Conservation (phyloP, 2,113 vertebrate species). For the Caracal caracal region DNA sequence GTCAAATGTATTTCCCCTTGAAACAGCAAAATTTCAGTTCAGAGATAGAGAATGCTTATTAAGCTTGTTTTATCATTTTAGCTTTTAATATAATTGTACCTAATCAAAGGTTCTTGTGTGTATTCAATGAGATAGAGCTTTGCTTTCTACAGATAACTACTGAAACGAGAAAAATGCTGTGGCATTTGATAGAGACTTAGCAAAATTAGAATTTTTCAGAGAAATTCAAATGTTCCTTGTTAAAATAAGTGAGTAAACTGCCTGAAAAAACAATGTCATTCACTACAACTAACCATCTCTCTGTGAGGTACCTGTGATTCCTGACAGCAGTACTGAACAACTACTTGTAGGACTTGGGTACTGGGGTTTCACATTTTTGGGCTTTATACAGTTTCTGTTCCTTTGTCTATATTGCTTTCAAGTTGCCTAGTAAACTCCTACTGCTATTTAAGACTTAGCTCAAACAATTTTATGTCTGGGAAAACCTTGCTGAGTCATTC, state of each 20-base stretch:
- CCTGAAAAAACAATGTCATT: neutral
- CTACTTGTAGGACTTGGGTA: neutral
- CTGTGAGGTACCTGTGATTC: neutral
- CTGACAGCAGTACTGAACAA: neutral
- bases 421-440: neutral
- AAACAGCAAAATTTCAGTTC: neutral
- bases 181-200: neutral
- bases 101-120: conserved; percentile 2
- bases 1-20: neutral
- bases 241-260: conserved; percentile 28
- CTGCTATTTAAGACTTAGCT: neutral
- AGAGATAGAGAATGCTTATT: neutral
- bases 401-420: neutral
- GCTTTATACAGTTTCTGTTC: neutral
- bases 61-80: neutral
- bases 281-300: neutral
- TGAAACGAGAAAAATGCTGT: conserved; percentile 2
- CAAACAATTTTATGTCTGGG: neutral
- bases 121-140: neutral
- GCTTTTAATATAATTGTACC: conserved; percentile 3
- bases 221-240: conserved; percentile 24
- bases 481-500: neutral
- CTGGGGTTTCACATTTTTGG: neutral
- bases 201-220: conserved; percentile 28
- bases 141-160: neutral